Evolutionary conservation across 2,113 vertebrate species (phyloP), one percentile per base, ranked within the genome.

Genomic region (Dendropsophus ebraccatus): DNA sequence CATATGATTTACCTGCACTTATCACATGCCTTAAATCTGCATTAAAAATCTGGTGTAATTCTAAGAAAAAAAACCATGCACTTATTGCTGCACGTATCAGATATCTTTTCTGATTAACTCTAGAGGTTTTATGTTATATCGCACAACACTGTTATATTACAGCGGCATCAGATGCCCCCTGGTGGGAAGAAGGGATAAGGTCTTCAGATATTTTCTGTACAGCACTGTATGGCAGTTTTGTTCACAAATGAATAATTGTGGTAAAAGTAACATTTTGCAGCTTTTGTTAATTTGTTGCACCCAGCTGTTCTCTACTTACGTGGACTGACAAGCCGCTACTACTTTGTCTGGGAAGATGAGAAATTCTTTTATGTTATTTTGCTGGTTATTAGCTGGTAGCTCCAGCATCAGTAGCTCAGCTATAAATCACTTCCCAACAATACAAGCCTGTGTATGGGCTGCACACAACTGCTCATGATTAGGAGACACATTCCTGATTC

Each of bases 381-480:
- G 58, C 21, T 13, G 21, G 21, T 54, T 77, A 69, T 77, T 60
- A 70, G 84, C 60, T 69, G 84, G 12, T 79, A 70, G 67, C 67
- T 62, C 35, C 62, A 30, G n/a, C 49, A 69, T 70, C 41, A 75
- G 76, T 37, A 79, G 75, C 32, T 23, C 62, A 45, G 35, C 12
- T 67, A 79, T 80, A 56, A 80, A 86, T 82, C 32, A 0, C 0
- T n/a, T 84, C 37, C 73, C n/a, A 87, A 50, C 0, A 11, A 81
- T 82, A 65, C 50, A 87, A n/a, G n/a, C n/a, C n/a, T n/a, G n/a
- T n/a, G n/a, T n/a, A n/a, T 90, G 79, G 56, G 58, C 62, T n/a
- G 32, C 87, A 89, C 88, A 87, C 81, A 90, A 90, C 86, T 74
- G 82, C 87, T 88, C 87, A 85, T 85, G 89, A 89, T 87, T 77